Conservation (phyloP, 92 coral and sea anemone species). For the Zoanthus sansibaricus region DNA sequence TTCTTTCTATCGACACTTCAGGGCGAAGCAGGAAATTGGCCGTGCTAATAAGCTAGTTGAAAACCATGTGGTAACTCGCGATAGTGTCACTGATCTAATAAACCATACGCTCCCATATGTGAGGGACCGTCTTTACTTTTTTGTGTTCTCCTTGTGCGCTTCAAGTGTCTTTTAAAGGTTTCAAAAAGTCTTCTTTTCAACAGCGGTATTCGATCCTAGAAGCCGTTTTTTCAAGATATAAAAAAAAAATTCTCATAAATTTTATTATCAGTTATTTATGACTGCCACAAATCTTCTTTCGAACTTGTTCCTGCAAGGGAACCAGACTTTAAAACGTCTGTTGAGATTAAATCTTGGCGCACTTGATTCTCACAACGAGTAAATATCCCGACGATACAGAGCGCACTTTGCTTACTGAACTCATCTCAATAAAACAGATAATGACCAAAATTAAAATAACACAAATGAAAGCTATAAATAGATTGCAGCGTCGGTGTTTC, state of each 20-base stretch:
- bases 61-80: constrained; percentile 35
- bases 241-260: background rate
- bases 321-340: background rate
- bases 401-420: too few relatives aligned
- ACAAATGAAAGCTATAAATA: too few relatives aligned
- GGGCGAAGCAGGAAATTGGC: constrained; percentile 30
- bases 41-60: constrained; percentile 47
- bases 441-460: too few relatives aligned
- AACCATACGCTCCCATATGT: constrained; percentile 7
- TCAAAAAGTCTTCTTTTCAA: background rate
- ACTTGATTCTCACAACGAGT: background rate
- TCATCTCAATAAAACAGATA: too few relatives aligned
- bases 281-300: background rate
- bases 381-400: background rate
- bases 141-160: background rate
- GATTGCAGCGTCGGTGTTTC: too few relatives aligned
- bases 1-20: constrained; percentile 41
- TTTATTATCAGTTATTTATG: background rate
- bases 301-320: background rate
- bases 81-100: constrained; percentile 2
- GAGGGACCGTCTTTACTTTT: background rate
- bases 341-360: too few relatives aligned
- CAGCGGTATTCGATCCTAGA: background rate
- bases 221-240: background rate
- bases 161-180: background rate